phyloP scores from a whole-genome alignment of 2,113 vertebrate genomes.

The Aepyceros melampus region DNA sequence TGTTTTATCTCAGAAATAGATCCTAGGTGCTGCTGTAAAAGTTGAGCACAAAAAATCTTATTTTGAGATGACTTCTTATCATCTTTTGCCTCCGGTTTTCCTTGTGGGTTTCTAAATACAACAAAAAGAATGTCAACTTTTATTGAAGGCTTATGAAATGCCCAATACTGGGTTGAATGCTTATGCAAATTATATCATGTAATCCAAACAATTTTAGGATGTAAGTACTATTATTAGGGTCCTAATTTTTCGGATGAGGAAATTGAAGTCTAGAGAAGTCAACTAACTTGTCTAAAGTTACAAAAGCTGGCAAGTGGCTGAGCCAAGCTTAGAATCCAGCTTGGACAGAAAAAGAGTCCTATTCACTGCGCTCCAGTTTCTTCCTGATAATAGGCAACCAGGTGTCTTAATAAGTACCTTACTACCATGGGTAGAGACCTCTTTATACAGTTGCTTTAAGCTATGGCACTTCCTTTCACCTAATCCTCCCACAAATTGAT shows the following conservation, averaged over 20 bases:
- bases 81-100: not conserved
- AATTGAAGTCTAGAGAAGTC: not conserved
- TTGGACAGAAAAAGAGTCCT: not conserved
- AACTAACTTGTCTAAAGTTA: not conserved
- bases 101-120: not conserved
- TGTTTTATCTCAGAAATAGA: conserved; percentile 30
- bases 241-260: not conserved
- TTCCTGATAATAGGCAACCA: not conserved
- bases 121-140: not conserved
- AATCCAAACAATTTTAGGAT: not conserved
- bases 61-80: conserved; percentile 15
- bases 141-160: not conserved
- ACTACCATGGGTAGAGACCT: not conserved
- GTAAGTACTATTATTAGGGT: not conserved
- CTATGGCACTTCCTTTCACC: not conserved
- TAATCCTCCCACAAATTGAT: not conserved
- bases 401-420: not conserved
- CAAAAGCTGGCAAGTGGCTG: not conserved
- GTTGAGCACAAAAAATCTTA: not conserved
- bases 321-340: not conserved
- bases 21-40: not conserved
- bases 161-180: not conserved
- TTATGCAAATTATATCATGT: not conserved
- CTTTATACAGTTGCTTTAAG: not conserved
- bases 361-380: not conserved